Base-by-base conservation (phyloP, 2,888 invertebrate species). In the Idaea dimidiata region DNA sequence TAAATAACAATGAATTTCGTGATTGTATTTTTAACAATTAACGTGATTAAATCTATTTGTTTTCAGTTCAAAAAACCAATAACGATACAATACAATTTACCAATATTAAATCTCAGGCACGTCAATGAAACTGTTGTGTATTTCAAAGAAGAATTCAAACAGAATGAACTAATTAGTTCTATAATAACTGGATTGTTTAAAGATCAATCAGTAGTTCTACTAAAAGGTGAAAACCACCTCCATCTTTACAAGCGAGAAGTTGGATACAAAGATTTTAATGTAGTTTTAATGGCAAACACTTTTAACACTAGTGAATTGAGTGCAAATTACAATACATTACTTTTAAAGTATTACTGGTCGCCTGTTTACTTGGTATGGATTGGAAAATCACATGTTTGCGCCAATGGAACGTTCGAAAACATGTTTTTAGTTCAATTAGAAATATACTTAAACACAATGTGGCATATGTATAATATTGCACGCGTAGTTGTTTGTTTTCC, bases 381-480 rank as follows among this genome's bases (percentile, higher is more conserved):
- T 14, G 16, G 61, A 18, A 18, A 60, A 59, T 14, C 79, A 70
- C 43, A 65, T 59, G 62, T 85, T 85, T 70, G 65, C 56, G 4
- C 69, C 0, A 65, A 80, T 57, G 77, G 77, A 8, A 65, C 54
- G 7, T 74, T 84, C 54, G 64, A 63, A 55, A 16, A 57, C 59
- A 62, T 69, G 3, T 70, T 72, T 14, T 69, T 72, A 31, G 43
- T 53, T 6, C 17, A 62, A 2, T 68, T 79, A 10, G 73, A 86
- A 59, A 61, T 53, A 8, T 78, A 79, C 61, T 70, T 85, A 54
- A 84, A 83, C 61, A 61, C 64, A 16, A 43, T 86, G 10, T 87
- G 86, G 86, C 78, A 79, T 17, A 71, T 59, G 59, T 73, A 72
- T 64, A 70, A 67, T 61, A 71, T 77, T 10, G 71, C 77, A 43